These are phyloP conservation scores for Vanacampus margaritifer DNA, from an alignment of 2,113 vertebrate genomes.

Conservation along the genomic window DNA sequence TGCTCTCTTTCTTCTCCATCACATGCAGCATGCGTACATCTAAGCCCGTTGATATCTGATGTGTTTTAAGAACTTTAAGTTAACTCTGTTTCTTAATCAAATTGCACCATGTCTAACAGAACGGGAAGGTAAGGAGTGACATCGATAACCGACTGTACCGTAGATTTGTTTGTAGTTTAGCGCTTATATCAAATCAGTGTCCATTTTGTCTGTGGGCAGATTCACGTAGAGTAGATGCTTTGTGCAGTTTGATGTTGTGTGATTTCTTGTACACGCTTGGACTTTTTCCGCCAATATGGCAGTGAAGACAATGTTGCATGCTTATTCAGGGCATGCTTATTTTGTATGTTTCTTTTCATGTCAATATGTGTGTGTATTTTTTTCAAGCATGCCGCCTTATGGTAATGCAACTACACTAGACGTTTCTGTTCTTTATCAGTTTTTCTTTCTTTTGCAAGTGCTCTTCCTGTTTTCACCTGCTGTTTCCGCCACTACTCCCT, in stretches of 20 bases:
- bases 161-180: slow-evolving; percentile 28
- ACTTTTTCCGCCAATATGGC: slow-evolving; percentile 28
- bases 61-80: slow-evolving; percentile 61
- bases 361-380: slow-evolving; percentile 18
- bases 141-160: slow-evolving; percentile 27
- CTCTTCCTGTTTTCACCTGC: slow-evolving; percentile 6
- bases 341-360: slow-evolving; percentile 24
- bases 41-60: slow-evolving; percentile 33
- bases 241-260: slow-evolving; percentile 23
- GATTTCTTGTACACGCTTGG: slow-evolving; percentile 2
- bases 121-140: slow-evolving; percentile 76
- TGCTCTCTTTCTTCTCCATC: slow-evolving; percentile 25
- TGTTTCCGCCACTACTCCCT: slow-evolving; percentile 4
- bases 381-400: slow-evolving; percentile 35
- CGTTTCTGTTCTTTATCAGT: slow-evolving; percentile 17
- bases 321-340: slow-evolving; percentile 26
- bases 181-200: slow-evolving; percentile 28
- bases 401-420: slow-evolving; percentile 39
- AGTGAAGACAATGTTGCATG: slow-evolving; percentile 25
- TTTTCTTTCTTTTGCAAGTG: slow-evolving; percentile 1
- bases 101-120: slow-evolving; percentile 77
- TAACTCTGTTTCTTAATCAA: slow-evolving; percentile 76
- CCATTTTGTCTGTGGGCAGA: slow-evolving; percentile 42
- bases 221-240: slow-evolving; percentile 36
- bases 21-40: slow-evolving; percentile 34